Evolutionary conservation across 2,888 invertebrate species (phyloP).

Genomic region (Rutpela maculata): DNA sequence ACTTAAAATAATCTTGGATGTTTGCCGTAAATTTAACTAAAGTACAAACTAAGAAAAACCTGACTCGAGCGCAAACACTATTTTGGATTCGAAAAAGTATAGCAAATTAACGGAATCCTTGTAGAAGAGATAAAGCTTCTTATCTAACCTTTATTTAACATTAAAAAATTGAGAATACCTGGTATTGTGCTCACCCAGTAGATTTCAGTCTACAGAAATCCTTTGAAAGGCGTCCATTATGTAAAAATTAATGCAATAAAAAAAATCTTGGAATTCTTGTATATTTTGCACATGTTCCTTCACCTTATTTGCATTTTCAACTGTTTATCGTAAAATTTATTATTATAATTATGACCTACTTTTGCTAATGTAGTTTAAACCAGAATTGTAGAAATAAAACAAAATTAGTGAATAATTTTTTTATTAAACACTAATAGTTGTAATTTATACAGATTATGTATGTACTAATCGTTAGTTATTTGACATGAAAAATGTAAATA

Average conservation of each 20-base stretch:
- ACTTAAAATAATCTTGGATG: too few relatives aligned
- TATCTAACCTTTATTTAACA: too few relatives aligned
- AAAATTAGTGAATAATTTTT: background rate
- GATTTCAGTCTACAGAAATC: too few relatives aligned
- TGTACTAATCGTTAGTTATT: background rate
- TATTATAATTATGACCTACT: background rate
- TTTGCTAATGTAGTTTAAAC: background rate
- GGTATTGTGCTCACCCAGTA: too few relatives aligned
- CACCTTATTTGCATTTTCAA: background rate
- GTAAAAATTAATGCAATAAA: background rate
- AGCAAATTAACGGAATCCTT: too few relatives aligned
- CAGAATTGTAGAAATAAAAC: background rate
- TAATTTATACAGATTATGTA: background rate
- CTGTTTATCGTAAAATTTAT: background rate
- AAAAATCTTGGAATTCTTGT: background rate
- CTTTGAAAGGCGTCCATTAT: too few relatives aligned
- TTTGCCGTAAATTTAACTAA: too few relatives aligned
- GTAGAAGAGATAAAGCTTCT: too few relatives aligned
- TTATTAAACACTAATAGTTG: background rate
- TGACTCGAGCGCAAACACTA: too few relatives aligned
- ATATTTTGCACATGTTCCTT: background rate
- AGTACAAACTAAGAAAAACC: too few relatives aligned
- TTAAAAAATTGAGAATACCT: too few relatives aligned
- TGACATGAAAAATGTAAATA: background rate
- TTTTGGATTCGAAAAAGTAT: too few relatives aligned